Evolutionary conservation across 2,888 invertebrate genomes (phyloP), one percentile per base, ranked within the genome.

Genomic region (Poecilus cupreus): DNA sequence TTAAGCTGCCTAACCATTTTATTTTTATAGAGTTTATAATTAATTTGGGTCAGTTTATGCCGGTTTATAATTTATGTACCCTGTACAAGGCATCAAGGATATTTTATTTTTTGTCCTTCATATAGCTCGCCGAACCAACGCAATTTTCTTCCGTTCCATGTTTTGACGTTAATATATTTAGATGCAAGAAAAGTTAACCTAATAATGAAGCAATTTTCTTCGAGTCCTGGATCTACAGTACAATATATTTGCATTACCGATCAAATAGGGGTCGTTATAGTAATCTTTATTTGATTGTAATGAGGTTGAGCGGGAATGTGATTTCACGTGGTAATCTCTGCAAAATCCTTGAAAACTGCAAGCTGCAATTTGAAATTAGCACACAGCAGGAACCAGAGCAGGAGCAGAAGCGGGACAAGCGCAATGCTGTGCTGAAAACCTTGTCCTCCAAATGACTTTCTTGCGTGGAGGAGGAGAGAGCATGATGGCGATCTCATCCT

Each of bases 401-500:
- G 24, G 26, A 60, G 0, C 20, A 32, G 32, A 11, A 54, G 10
- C 46, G 37, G 39, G 68, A 60, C 26, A 72, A 72, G 43, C 72
- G 43, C 46, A 72, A 16, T 13, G 20, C 54, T 8, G 10, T 20
- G 32, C 32, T 32, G 32, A 39, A 24, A 80, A 80, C 74, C 74
- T 74, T 81, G 81, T 46, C 81, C 81, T 81, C 46, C 75, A 81
- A 81, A 81, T 64, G 81, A 81, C 81, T 75, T 81, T 81, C 81
- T 81, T 75, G 75, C 20, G 39, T 20, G 22, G 26, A 51, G 32
- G 10, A 46, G 39, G 16, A 32, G 18, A 16, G 37, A 8, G 18
- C 37, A 26, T 57, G 57, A 57, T 57, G 57, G 60, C 51, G 51
- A n/a, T n/a, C n/a, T n/a, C n/a, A n/a, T n/a, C n/a, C n/a, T n/a